A percentile compares a stretch with the other conserved stretches of the same genome.
Conservation (phyloP, 2,888 invertebrate species). For the Metopia argyrocephala region DNA sequence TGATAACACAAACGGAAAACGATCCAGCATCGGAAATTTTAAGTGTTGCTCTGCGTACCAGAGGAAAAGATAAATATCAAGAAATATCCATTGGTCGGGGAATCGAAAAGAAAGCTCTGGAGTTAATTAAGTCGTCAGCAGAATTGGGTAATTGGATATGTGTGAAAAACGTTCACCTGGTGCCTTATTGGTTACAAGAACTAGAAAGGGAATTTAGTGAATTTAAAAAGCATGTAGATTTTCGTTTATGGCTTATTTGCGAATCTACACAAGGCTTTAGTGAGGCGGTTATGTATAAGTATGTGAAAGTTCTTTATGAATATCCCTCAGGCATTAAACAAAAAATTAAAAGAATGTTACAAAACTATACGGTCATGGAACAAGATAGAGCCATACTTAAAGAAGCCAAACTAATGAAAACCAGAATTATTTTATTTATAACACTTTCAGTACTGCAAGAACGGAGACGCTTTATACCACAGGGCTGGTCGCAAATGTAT, state of each 20-base stretch:
- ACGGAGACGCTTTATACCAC: conserved; percentile 93
- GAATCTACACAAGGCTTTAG: conserved; percentile 89
- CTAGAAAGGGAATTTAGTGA: conserved; percentile 84
- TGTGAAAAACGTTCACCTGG: conserved; percentile 89
- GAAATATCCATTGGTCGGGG: conserved; percentile 91
- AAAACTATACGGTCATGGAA: conserved; percentile 81
- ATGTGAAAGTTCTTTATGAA: conserved; percentile 89
- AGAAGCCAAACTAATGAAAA: conserved; percentile 79
- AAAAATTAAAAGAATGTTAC: conserved; percentile 87
- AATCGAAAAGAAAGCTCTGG: conserved; percentile 83
- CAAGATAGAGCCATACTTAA: conserved; percentile 64
- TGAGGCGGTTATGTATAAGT: conserved; percentile 86
- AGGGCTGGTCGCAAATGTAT: conserved; percentile 93
- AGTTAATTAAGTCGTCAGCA: conserved; percentile 81
- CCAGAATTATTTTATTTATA: conserved; percentile 89
- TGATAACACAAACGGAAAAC: conserved; percentile 92
- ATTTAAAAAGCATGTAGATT: conserved; percentile 80
- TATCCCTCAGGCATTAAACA: conserved; percentile 92
- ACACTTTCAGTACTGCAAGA: conserved; percentile 95
- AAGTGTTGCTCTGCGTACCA: conserved; percentile 81
- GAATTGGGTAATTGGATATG: conserved; percentile 87
- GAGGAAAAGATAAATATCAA: conserved; percentile 79
- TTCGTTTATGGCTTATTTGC: conserved; percentile 91
- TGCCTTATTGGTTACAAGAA: conserved; percentile 84
- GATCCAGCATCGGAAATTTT: conserved; percentile 92